Evolutionary conservation across 1,140 invertebrate species (phyloP).

Genomic region (Diachasma alloeum): DNA sequence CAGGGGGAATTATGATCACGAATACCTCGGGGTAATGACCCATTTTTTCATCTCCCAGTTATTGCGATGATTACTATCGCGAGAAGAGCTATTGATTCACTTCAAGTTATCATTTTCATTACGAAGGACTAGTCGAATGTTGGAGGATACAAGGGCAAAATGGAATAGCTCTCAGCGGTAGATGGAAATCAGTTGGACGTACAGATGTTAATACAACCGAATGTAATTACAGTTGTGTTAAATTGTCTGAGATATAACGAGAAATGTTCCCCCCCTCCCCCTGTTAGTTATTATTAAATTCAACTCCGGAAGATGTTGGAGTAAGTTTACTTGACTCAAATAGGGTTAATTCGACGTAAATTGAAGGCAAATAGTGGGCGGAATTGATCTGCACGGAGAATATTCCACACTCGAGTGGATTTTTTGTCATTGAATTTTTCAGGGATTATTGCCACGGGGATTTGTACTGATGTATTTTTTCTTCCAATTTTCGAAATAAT

Average conservation of each 20-base stretch:
- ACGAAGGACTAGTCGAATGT: not conserved
- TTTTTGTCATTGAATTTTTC: not conserved
- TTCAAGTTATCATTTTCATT: not conserved
- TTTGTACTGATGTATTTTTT: too few relatives aligned
- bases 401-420: not conserved
- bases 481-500: too few relatives aligned
- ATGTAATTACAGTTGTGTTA: conserved; percentile 6
- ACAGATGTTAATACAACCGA: not conserved
- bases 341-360: conserved; percentile 46
- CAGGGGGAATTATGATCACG: not conserved
- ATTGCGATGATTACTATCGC: conserved; percentile 23
- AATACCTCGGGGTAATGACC: not conserved
- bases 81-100: conserved; percentile 27
- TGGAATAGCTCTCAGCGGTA: not conserved
- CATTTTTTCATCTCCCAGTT: not conserved
- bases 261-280: not conserved
- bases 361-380: conserved; percentile 51
- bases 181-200: not conserved
- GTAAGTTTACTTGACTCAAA: conserved; percentile 36
- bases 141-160: not conserved
- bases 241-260: conserved; percentile 4
- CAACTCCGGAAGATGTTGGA: conserved; percentile 39
- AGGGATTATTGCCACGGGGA: too few relatives aligned
- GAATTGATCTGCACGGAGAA: conserved; percentile 3
- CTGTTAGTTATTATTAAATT: conserved; percentile 43